These are phyloP conservation scores for Panzeria rudis DNA, from an alignment of 2,888 invertebrate species.

Conservation along the genomic window DNA sequence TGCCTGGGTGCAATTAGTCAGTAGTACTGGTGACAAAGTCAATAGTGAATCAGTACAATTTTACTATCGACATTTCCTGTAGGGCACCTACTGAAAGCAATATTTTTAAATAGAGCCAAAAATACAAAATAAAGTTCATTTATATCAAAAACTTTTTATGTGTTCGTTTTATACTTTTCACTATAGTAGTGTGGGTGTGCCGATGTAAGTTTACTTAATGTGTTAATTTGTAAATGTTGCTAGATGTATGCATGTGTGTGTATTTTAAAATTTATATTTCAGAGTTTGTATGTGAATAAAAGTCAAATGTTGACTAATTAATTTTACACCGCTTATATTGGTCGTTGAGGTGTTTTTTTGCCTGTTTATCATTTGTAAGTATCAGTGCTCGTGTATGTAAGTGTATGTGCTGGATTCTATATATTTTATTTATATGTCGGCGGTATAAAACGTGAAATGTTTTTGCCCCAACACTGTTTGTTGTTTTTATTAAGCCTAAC, in stretches of 20 bases:
- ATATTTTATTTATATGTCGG: slow-evolving; percentile 8
- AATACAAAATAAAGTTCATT: not conserved
- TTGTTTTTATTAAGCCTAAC: slow-evolving; percentile 40
- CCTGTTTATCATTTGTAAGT: not conserved
- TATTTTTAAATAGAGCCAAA: not conserved
- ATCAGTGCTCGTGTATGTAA: not conserved
- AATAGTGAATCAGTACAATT: too few relatives aligned
- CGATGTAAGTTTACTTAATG: slow-evolving; percentile 1
- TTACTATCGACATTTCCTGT: too few relatives aligned
- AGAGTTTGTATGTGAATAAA: slow-evolving; percentile 48
- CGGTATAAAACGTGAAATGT: not conserved
- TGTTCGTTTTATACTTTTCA: not conserved
- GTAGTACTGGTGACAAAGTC: too few relatives aligned
- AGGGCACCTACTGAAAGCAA: not conserved
- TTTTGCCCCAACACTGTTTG: not conserved
- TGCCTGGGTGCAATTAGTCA: too few relatives aligned
- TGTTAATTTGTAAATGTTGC: slow-evolving; percentile 35
- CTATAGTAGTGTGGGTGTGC: not conserved
- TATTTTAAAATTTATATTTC: slow-evolving; percentile 24
- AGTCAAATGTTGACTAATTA: slow-evolving; percentile 69
- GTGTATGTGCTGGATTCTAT: not conserved
- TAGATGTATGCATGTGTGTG: not conserved
- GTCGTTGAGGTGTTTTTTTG: slow-evolving; percentile 8
- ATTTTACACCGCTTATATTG: slow-evolving; percentile 60
- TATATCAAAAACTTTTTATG: not conserved